Evolutionary conservation across 2,113 vertebrate species (phyloP).

Genomic region (Speoplatyrhinus poulsoni): DNA sequence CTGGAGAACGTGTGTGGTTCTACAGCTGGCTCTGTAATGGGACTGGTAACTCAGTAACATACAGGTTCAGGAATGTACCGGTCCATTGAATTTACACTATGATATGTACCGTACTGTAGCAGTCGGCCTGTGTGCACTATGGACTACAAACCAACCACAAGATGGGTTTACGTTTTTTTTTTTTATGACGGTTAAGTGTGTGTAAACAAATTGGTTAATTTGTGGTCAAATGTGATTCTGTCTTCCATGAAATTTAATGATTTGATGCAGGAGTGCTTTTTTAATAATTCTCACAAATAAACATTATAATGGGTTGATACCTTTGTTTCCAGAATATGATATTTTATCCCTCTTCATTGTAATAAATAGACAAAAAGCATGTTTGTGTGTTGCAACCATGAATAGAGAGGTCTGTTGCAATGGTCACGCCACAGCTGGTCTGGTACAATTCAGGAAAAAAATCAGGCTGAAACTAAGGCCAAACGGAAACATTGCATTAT

Average conservation of each 20-base stretch:
- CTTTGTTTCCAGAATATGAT: background rate
- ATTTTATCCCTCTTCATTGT: background rate
- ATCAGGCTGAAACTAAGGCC: constrained; percentile 10
- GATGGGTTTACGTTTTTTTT: constrained; percentile 33
- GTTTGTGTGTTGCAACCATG: constrained; percentile 15
- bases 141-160: constrained; percentile 36
- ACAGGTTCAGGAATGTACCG: constrained; percentile 49
- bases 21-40: constrained; percentile 24
- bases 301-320: constrained; percentile 8
- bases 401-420: constrained; percentile 4
- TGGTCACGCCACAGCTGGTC: background rate
- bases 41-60: constrained; percentile 46
- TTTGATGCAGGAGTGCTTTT: constrained; percentile 38
- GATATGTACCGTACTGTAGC: constrained; percentile 29
- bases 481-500: constrained; percentile 22
- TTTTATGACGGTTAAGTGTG: constrained; percentile 4
- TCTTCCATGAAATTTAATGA: constrained; percentile 21
- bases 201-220: constrained; percentile 28
- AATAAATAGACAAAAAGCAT: background rate
- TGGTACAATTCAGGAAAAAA: constrained; percentile 1
- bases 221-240: constrained; percentile 24
- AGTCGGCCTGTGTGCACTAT: constrained; percentile 34
- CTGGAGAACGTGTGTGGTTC: background rate
- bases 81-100: constrained; percentile 35
- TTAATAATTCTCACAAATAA: constrained; percentile 64